phyloP scores from a whole-genome alignment of 1,140 invertebrate genomes.

The Trachymyrmex cornetzi region DNA sequence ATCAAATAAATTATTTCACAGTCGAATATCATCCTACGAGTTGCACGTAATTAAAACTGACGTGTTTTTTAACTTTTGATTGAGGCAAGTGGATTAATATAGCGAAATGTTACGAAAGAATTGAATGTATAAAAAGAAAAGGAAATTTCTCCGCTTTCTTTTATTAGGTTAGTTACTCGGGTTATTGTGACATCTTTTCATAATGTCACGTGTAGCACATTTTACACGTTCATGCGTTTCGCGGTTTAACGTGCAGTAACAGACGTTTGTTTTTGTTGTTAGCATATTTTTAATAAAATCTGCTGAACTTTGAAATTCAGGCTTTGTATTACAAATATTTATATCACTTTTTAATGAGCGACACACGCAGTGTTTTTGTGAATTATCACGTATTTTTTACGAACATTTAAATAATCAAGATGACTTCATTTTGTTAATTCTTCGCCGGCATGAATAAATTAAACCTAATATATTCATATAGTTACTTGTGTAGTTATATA shows the following conservation, averaged over 20 bases:
- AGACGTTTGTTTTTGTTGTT: no score
- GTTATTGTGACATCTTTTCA: neutral
- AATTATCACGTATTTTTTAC: neutral
- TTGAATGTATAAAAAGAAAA: neutral
- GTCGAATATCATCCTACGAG: neutral
- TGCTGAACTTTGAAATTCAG: neutral
- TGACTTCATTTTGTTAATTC: neutral
- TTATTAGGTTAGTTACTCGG: neutral
- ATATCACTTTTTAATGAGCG: constrained; percentile 5
- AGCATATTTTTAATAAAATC: neutral
- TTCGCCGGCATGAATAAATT: neutral
- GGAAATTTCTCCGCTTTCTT: constrained; percentile 12
- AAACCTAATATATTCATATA: neutral
- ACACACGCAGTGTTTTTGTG: neutral
- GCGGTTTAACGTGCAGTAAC: neutral
- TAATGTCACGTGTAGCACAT: neutral
- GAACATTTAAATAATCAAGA: neutral
- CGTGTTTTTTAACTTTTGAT: constrained; percentile 6
- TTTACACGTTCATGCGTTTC: neutral
- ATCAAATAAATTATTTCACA: neutral
- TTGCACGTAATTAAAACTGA: neutral
- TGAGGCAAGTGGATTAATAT: neutral
- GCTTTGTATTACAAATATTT: neutral
- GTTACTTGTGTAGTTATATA: neutral
- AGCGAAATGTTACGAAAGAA: neutral